These are phyloP conservation scores for Teinopalpus imperialis DNA, from an alignment of 2,888 invertebrate species.

Conservation along the genomic window DNA sequence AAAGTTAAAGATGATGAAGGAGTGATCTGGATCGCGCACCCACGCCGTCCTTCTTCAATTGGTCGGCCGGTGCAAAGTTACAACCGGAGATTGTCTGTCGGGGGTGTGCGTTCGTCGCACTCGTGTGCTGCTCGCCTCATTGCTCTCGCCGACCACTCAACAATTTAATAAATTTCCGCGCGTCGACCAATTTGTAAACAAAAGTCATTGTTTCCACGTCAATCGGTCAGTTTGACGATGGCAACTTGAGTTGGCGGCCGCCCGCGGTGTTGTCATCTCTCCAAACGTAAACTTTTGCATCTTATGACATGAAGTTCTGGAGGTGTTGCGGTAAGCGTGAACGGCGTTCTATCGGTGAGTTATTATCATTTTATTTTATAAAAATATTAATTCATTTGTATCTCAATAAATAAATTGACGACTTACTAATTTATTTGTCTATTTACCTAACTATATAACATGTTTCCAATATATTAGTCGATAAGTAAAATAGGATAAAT, in stretches of 20 bases:
- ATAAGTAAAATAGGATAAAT: too few species aligned
- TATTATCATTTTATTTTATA: background rate
- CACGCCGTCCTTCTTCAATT: conserved; percentile 63
- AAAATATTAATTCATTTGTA: too few species aligned
- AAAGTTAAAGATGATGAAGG: conserved; percentile 11
- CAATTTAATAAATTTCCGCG: conserved; percentile 71
- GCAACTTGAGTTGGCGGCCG: conserved; percentile 63
- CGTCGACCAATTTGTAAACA: conserved; percentile 75
- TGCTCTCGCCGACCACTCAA: conserved; percentile 57
- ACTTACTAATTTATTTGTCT: too few species aligned
- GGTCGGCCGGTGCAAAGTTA: conserved; percentile 38
- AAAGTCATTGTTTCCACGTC: conserved; percentile 76
- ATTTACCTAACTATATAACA: too few species aligned
- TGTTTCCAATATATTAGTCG: too few species aligned
- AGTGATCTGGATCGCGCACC: conserved; percentile 53
- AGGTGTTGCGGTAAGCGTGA: conserved; percentile 63
- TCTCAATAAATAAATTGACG: background rate
- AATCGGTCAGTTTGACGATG: conserved; percentile 69
- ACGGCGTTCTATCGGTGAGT: conserved; percentile 55
- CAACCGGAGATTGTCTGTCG: conserved; percentile 52
- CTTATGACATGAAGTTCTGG: conserved; percentile 69
- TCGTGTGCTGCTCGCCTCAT: conserved; percentile 60
- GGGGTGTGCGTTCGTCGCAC: conserved; percentile 64
- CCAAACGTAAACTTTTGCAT: conserved; percentile 41
- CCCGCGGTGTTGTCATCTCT: conserved; percentile 51